These are phyloP conservation scores for Brachyalestes nurse DNA, from an alignment of 2,797 vertebrate species.

Conservation along the genomic window DNA sequence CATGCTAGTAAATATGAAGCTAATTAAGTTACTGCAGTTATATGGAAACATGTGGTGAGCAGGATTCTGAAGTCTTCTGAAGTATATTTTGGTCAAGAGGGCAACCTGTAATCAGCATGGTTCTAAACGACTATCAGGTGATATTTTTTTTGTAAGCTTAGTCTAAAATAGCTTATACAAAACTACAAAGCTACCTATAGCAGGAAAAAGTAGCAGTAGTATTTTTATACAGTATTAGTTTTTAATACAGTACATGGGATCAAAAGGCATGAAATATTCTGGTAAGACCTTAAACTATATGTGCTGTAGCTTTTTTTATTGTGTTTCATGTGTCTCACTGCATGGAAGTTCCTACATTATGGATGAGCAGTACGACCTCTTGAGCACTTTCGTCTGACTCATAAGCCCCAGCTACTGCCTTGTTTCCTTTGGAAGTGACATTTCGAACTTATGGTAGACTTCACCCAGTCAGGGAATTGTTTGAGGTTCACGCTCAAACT, in stretches of 20 bases:
- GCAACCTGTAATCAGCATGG: not conserved
- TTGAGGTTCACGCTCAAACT: slow-evolving; percentile 11
- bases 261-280: not conserved
- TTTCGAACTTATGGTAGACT: slow-evolving; percentile 20
- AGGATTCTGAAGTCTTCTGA: not conserved
- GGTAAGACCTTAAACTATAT: not conserved
- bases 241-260: not conserved
- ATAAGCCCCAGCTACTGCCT: not conserved
- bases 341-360: slow-evolving; percentile 9
- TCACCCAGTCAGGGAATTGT: slow-evolving; percentile 19
- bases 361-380: not conserved
- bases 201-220: too few species aligned
- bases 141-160: not conserved
- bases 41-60: not conserved
- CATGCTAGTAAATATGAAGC: too few species aligned
- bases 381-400: slow-evolving; percentile 19
- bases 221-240: not conserved
- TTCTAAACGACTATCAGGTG: not conserved
- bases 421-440: slow-evolving; percentile 24
- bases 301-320: not conserved
- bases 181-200: not conserved
- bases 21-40: not conserved
- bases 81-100: not conserved
- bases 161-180: too few species aligned
- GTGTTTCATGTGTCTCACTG: not conserved